Evolutionary conservation across 1,140 invertebrate genomes (phyloP), one percentile per base, ranked within the genome.

Genomic region (Chlorops oryzae): DNA sequence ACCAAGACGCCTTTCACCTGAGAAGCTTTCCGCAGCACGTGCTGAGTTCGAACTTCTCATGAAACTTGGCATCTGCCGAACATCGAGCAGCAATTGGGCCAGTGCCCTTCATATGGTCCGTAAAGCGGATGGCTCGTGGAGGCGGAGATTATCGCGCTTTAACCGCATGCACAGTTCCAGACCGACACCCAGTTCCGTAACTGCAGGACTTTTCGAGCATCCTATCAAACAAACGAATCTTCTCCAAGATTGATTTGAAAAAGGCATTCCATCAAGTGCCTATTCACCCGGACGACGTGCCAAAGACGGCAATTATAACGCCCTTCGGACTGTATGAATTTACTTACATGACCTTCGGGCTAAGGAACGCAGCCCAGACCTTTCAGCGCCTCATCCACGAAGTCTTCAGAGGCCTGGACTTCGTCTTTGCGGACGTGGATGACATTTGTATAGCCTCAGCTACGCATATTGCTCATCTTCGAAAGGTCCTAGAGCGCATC

Each of bases 251-350:
- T 1, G 77, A 81, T 63, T 43, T 80, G 17, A 50, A 59, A 0
- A 58, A 61, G 10, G 79, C 77, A 0, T 81, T 73, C 54, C 72
- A 75, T 58, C 78, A 73, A 20, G 62, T 74, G 1, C 68, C 66
- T 1, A 51, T 74, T 3, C 35, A 39, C 1, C 20, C 20, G 23
- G 57, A 56, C 12, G 63, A 73, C 39, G 59, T 63, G 5, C 27
- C 22, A 5, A 74, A 73, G 34, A 74, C 68, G 4, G 65, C 70
- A 3, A 52, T 74, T 0, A 65, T 52, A 1, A 73, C 70, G 24
- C 58, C 66, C 6, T 70, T 68, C 39, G 22, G 74, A 0, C 47
- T 75, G n/a, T 74, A 62, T 43, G 72, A 75, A 48, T 74, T 73
- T 38, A 54, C 55, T 5, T 52, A 22, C 5, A 73, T 74, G 65